phyloP scores from a whole-genome alignment of 2,888 invertebrate species.

The Druceiella hillmani region DNA sequence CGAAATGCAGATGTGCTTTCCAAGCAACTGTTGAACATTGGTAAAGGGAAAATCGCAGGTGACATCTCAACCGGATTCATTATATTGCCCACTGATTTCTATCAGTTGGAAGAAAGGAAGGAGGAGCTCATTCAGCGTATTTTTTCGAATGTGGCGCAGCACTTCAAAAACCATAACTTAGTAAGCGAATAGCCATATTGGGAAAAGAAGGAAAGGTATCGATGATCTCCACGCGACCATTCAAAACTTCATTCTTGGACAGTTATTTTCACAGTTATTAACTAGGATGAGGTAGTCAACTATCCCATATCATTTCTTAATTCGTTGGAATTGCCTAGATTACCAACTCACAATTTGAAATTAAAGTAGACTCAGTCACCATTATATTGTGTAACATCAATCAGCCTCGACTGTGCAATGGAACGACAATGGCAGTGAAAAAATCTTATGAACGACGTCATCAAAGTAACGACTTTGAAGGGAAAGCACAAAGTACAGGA shows the following conservation, averaged over 20 bases:
- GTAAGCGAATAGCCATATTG: slow-evolving; percentile 26
- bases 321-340: slow-evolving; percentile 19
- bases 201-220: slow-evolving; percentile 26
- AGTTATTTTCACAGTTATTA: slow-evolving; percentile 16
- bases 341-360: slow-evolving; percentile 17
- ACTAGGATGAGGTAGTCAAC: slow-evolving; percentile 18
- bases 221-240: slow-evolving; percentile 16
- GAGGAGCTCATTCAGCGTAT: slow-evolving; percentile 24
- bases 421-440: slow-evolving; percentile 22
- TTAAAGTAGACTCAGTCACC: slow-evolving; percentile 18
- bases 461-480: slow-evolving; percentile 18
- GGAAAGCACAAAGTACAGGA: slow-evolving; percentile 10
- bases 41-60: not conserved
- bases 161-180: slow-evolving; percentile 25
- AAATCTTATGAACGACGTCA: slow-evolving; percentile 19
- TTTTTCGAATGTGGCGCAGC: slow-evolving; percentile 23
- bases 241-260: too few relatives aligned
- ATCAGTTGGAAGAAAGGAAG: too few relatives aligned
- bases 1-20: slow-evolving; percentile 6
- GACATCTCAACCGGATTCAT: slow-evolving; percentile 7
- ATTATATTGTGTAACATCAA: slow-evolving; percentile 24
- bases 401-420: slow-evolving; percentile 14
- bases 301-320: slow-evolving; percentile 22
- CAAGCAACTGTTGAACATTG: slow-evolving; percentile 1
- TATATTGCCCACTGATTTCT: too few relatives aligned